Evolutionary conservation across 2,113 vertebrate species (phyloP), one percentile per base, ranked within the genome.

Genomic region (Cyanoramphus novaezelandiae): DNA sequence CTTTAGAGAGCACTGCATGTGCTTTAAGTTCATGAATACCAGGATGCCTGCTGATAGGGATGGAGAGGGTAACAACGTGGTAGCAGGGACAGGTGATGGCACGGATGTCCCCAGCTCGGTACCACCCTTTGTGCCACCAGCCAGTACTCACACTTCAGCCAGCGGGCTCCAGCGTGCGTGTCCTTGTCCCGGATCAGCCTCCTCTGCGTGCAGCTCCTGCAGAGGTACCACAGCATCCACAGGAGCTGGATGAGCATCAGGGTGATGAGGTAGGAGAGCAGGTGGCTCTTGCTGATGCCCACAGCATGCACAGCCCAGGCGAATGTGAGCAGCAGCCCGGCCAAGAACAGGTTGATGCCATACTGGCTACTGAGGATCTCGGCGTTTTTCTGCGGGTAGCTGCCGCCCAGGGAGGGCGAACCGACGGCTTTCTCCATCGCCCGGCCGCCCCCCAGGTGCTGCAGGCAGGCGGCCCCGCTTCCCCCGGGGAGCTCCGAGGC

Each of bases 161-260:
- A 99, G 86, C 98, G 98, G 44, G 99, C 98, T 35, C 98, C 99
- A 2, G 99, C 99, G 33, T 99, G 98, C 0, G 97, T 98, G 88
- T 99, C 99, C 91, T 98, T 99, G 86, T 98, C 99, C 4, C 97
- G 98, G 78, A 98, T 94, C 60, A 98, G 80, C 88, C 97, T 98
- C 78, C 98, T 98, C 69, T 97, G 98, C 28, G 98, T 97, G 90
- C 97, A 95, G 96, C 98, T 98, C 91, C 98, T 98, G 95, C 98
- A 97, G 83, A 98, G 98, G 98, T 99, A 99, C 99, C 99, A 99
- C 91, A 99, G 96, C 99, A 99, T 99, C 99, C 99, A 99, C 63
- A 98, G 83, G 95, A 99, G 97, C 98, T 99, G 99, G 76, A 99
- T 97, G 57, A 99, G 97, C 99, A 99, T 99, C 88, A 99, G 98